Conservation (phyloP, 2,113 vertebrate genomes). For the Mus musculus region GRCm39 chr3:26279501-26280000, state of each 20-base stretch:
- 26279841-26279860: too few species aligned
- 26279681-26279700: not conserved
- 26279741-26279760: slow-evolving; percentile 7
- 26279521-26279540: not conserved
- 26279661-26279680: slow-evolving; percentile 10
- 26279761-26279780: not conserved
- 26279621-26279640: not conserved
- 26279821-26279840: too few species aligned
- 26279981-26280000: too few species aligned
- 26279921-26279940: too few species aligned
- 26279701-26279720: not conserved
- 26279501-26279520: not conserved
- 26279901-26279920: too few species aligned
- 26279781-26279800: too few species aligned
- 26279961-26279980: too few species aligned
- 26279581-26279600: not conserved
- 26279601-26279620: not conserved
- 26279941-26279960: too few species aligned
- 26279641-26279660: not conserved
- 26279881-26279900: too few species aligned
- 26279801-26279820: too few species aligned
- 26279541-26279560: not conserved
- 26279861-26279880: too few species aligned
- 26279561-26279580: not conserved
- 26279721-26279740: slow-evolving; percentile 5